phyloP scores from a whole-genome alignment of 1,140 invertebrate genomes.

The Saccostrea echinata region DNA sequence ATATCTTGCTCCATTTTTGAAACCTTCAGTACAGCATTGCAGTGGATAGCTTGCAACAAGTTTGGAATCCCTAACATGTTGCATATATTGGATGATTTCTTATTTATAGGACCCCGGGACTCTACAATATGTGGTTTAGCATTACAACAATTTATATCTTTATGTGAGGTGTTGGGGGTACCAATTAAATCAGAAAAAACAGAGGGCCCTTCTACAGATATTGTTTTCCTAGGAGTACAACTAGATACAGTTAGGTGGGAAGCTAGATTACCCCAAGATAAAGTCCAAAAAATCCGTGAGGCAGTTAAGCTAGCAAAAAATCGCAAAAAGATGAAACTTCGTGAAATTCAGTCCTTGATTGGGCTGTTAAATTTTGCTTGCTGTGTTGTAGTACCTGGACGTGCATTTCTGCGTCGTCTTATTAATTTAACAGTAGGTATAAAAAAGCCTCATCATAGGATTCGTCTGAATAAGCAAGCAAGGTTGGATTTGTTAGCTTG shows the following conservation, averaged over 20 bases:
- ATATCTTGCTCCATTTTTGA: conserved; percentile 51
- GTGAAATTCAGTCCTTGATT: too few species aligned
- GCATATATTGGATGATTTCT: conserved; percentile 53
- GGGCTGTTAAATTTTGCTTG: too few species aligned
- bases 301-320: background rate
- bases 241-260: conserved; percentile 8
- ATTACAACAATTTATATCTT: conserved; percentile 16
- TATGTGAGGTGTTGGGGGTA: conserved; percentile 30
- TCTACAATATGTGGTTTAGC: too few species aligned
- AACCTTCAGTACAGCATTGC: conserved; percentile 41
- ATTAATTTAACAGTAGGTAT: too few species aligned
- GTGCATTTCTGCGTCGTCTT: too few species aligned
- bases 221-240: conserved; percentile 42
- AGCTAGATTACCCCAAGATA: conserved; percentile 38
- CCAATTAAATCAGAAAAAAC: conserved; percentile 51
- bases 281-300: conserved; percentile 9
- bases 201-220: background rate
- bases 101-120: conserved; percentile 42
- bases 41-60: conserved; percentile 41
- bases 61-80: background rate
- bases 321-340: too few species aligned
- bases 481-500: background rate
- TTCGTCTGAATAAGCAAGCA: background rate
- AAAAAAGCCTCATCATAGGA: conserved; percentile 30
- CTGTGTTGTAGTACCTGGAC: too few species aligned